phyloP scores from a whole-genome alignment of 2,797 vertebrate species.

The Cichlasoma orientale region DNA sequence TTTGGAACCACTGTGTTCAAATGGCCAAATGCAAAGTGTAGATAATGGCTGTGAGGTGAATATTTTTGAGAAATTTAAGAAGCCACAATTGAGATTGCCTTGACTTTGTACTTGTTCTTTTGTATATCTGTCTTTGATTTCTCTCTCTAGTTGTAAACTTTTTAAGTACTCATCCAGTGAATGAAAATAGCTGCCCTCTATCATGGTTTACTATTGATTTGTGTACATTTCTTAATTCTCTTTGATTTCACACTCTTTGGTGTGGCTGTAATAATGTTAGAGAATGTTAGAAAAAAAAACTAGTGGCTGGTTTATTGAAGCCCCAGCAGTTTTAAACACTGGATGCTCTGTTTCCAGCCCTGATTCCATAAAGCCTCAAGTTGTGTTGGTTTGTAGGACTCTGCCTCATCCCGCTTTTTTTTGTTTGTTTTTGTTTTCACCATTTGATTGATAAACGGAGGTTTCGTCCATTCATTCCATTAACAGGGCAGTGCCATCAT shows the following conservation, averaged over 20 bases:
- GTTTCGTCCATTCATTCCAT: slow-evolving; percentile 60
- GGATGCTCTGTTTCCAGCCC: slow-evolving; percentile 54
- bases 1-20: slow-evolving; percentile 89
- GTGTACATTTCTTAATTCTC: slow-evolving; percentile 70
- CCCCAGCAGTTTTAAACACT: slow-evolving; percentile 57
- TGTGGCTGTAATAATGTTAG: slow-evolving; percentile 57
- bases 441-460: slow-evolving; percentile 36
- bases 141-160: slow-evolving; percentile 61
- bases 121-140: slow-evolving; percentile 66
- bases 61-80: slow-evolving; percentile 80
- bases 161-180: slow-evolving; percentile 68
- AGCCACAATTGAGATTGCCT: slow-evolving; percentile 90
- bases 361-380: slow-evolving; percentile 28
- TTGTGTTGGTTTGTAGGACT: slow-evolving; percentile 36
- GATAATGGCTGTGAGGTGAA: slow-evolving; percentile 87
- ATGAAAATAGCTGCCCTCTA: slow-evolving; percentile 73
- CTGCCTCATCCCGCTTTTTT: slow-evolving; percentile 14
- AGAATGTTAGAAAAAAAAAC: slow-evolving; percentile 53
- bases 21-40: slow-evolving; percentile 90
- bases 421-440: background rate
- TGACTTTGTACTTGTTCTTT: slow-evolving; percentile 86
- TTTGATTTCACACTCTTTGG: slow-evolving; percentile 42
- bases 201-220: slow-evolving; percentile 61
- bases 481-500: slow-evolving; percentile 61
- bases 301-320: slow-evolving; percentile 59